Evolutionary conservation across 2,797 vertebrate genomes (phyloP).

Genomic region (Aldrovandia affinis): DNA sequence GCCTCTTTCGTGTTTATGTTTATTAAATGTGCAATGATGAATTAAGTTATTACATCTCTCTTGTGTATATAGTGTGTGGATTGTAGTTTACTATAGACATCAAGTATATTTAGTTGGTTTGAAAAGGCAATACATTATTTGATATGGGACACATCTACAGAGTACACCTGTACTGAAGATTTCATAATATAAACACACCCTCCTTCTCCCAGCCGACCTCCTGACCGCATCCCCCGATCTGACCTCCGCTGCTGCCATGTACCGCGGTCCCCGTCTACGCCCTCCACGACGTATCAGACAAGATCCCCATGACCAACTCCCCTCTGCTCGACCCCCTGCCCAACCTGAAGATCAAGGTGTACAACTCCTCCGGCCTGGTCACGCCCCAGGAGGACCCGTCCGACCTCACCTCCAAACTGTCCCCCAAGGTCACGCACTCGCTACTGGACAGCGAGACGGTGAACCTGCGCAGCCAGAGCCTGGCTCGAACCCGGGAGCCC

Average conservation of each 20-base stretch:
- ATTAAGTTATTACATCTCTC: too few species aligned
- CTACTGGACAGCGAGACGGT: constrained; percentile 89
- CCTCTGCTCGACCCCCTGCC: constrained; percentile 94
- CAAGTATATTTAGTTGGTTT: too few species aligned
- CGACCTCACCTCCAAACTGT: constrained; percentile 90
- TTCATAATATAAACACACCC: too few species aligned
- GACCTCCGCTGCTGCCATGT: constrained; percentile 95
- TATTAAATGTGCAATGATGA: too few species aligned
- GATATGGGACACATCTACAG: too few species aligned
- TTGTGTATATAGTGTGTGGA: too few species aligned
- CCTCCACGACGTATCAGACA: constrained; percentile 93
- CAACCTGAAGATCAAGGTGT: constrained; percentile 97
- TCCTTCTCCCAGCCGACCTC: constrained; percentile 78
- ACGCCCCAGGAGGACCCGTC: constrained; percentile 93
- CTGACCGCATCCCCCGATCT: constrained; percentile 92
- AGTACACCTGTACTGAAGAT: too few species aligned
- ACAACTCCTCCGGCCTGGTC: constrained; percentile 88
- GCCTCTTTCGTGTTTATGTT: too few species aligned
- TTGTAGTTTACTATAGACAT: too few species aligned
- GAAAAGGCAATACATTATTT: too few species aligned
- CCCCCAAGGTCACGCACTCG: constrained; percentile 90
- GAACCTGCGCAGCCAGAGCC: constrained; percentile 88
- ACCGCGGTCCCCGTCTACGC: constrained; percentile 94
- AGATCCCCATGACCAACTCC: constrained; percentile 98
- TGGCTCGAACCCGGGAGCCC: constrained; percentile 89